Conservation (phyloP, 2,113 vertebrate species). For the Bubalus kerabau region DNA sequence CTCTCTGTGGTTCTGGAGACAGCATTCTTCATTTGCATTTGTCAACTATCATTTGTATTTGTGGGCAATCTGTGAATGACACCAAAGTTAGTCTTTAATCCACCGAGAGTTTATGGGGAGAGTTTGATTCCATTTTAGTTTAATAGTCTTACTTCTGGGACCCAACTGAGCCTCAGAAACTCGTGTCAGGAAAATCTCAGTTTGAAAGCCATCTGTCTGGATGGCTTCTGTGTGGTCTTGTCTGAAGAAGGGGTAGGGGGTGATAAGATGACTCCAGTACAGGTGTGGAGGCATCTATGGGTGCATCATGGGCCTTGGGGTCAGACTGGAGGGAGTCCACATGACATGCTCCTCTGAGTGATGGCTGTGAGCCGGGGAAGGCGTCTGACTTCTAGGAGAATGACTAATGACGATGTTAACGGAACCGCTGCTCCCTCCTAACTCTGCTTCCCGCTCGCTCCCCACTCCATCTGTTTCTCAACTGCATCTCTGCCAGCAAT, state of each 20-base stretch:
- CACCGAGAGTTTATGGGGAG: neutral
- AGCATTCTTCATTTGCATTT: neutral
- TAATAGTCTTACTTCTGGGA: neutral
- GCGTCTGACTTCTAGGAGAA: neutral
- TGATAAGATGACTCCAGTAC: neutral
- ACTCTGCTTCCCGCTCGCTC: constrained; percentile 33
- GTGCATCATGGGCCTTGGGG: neutral
- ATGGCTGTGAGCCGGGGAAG: neutral
- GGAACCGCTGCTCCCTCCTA: neutral
- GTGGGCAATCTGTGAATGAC: neutral
- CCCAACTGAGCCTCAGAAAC: neutral
- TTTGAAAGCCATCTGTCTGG: constrained; percentile 14
- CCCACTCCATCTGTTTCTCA: constrained; percentile 67
- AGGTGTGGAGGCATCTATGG: neutral
- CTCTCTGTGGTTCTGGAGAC: neutral
- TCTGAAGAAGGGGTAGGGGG: neutral
- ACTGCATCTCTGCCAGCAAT: constrained; percentile 56
- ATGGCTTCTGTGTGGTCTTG: neutral
- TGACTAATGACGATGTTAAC: constrained; percentile 21
- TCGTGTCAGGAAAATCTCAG: neutral
- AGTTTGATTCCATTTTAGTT: neutral
- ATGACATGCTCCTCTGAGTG: neutral
- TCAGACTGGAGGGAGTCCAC: neutral
- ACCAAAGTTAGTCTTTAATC: neutral
- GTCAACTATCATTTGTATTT: neutral